A percentile compares a stretch with the other conserved stretches of the same genome.
phyloP scores from a whole-genome alignment of 1,140 invertebrate species.

The Bombus picipes region DNA sequence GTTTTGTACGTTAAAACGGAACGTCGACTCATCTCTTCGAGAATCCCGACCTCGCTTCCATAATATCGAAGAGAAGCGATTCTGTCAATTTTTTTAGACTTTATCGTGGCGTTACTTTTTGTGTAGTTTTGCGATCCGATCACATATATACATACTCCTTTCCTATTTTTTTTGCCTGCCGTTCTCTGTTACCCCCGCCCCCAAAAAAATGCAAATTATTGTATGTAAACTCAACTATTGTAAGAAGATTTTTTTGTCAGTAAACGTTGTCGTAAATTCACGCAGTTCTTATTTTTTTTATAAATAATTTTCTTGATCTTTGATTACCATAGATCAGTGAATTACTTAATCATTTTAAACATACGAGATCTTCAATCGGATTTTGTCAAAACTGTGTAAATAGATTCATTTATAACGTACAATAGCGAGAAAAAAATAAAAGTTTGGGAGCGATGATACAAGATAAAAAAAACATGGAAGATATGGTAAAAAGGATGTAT shows the following conservation, averaged over 20 bases:
- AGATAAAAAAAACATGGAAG: too few relatives aligned
- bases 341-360: neutral
- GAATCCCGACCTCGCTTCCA: conserved; percentile 17
- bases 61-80: conserved; percentile 23
- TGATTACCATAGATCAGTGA: neutral
- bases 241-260: conserved; percentile 64
- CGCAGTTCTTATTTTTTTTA: neutral
- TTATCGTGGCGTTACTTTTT: conserved; percentile 8
- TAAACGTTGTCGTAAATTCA: conserved; percentile 72
- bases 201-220: conserved; percentile 55
- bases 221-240: conserved; percentile 66
- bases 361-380: too few relatives aligned
- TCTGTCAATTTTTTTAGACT: neutral
- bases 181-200: neutral
- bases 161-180: neutral
- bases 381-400: too few relatives aligned
- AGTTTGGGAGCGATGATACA: neutral
- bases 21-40: conserved; percentile 28
- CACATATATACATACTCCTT: conserved; percentile 7
- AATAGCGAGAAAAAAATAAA: too few relatives aligned
- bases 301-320: neutral
- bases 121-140: conserved; percentile 7
- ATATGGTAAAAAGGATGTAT: neutral
- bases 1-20: conserved; percentile 32
- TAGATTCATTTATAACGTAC: too few relatives aligned